These are phyloP conservation scores for Melinaea marsaeus DNA, from an alignment of 2,888 invertebrate genomes.

Conservation along the genomic window DNA sequence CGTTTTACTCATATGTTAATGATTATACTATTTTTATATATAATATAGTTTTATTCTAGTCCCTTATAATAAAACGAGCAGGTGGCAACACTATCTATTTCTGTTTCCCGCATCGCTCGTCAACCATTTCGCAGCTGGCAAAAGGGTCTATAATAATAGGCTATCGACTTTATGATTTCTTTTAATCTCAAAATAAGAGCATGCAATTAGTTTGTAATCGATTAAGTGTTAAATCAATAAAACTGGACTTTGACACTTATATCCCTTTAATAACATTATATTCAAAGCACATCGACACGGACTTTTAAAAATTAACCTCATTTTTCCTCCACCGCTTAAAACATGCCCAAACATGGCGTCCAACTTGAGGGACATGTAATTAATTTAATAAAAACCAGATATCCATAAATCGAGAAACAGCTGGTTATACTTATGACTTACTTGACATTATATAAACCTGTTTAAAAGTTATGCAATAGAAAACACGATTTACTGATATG, in stretches of 20 bases:
- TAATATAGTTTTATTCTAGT: conserved; percentile 12
- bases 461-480: conserved; percentile 69
- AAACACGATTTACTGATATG: conserved; percentile 54
- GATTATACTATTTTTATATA: conserved; percentile 1
- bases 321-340: conserved; percentile 42
- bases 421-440: conserved; percentile 55
- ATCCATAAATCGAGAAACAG: conserved; percentile 53
- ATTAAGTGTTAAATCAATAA: too few species aligned
- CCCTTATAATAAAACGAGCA: conserved; percentile 29
- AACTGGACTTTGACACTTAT: too few species aligned
- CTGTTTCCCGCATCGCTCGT: conserved; percentile 35
- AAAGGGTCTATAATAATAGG: conserved; percentile 45
- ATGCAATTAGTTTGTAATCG: too few species aligned
- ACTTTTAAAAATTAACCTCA: conserved; percentile 42
- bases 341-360: conserved; percentile 44
- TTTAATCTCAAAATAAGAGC: not conserved
- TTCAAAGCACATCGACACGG: conserved; percentile 5
- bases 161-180: conserved; percentile 48
- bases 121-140: conserved; percentile 53
- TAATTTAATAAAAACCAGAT: conserved; percentile 50
- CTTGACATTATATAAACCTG: conserved; percentile 64
- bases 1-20: conserved; percentile 25
- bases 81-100: conserved; percentile 32
- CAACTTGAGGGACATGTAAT: conserved; percentile 44
- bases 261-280: not conserved